Conservation (phyloP, 1,140 invertebrate species). For the Sitobion miscanthi region DNA sequence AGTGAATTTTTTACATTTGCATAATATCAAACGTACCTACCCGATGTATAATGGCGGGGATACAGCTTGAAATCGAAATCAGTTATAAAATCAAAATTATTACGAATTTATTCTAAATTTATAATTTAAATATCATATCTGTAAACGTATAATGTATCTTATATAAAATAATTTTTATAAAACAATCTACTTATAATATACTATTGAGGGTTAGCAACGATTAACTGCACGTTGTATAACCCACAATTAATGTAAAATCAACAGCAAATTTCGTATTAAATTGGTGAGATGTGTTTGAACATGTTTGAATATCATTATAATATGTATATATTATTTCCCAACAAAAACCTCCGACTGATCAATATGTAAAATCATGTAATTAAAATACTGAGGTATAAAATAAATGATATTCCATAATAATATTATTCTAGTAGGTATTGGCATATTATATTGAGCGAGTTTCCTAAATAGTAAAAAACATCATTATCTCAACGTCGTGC, state of each 20-base stretch:
- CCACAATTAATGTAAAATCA: background rate
- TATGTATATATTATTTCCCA: background rate
- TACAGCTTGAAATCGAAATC: background rate
- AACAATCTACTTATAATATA: too few species aligned
- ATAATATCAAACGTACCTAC: background rate
- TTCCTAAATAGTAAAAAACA: background rate
- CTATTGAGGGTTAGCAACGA: background rate
- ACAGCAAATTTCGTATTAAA: background rate
- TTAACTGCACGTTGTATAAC: background rate
- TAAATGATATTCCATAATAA: background rate
- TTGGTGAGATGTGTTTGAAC: background rate
- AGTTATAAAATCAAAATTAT: background rate
- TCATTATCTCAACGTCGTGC: background rate
- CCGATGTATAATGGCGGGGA: background rate
- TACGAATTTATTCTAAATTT: background rate
- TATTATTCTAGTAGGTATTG: background rate
- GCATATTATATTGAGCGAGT: background rate
- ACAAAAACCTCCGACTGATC: background rate
- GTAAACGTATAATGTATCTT: background rate
- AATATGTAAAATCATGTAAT: background rate
- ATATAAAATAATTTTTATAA: background rate
- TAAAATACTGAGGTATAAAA: background rate
- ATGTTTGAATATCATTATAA: background rate
- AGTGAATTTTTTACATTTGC: background rate
- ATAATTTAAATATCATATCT: background rate